Percentiles rank a stretch among this genome's conserved stretches.
These are phyloP conservation scores for Cuculus canorus DNA, from an alignment of 2,797 vertebrate genomes.

Conservation along the genomic window DNA sequence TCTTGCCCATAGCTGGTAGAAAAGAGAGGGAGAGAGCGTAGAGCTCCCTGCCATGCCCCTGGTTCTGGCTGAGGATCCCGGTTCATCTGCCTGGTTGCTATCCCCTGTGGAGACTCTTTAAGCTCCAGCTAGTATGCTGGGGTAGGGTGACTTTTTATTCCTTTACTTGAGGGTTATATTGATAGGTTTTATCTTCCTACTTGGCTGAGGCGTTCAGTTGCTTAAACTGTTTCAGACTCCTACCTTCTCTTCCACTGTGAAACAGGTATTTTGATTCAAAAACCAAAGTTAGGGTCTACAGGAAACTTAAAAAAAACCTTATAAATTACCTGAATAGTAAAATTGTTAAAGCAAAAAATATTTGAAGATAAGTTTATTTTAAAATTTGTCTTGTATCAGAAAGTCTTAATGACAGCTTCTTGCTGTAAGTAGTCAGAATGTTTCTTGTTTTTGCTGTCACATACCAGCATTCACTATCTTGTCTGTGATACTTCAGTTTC, in stretches of 20 bases:
- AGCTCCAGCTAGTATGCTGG: not conserved
- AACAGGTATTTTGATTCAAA: not conserved
- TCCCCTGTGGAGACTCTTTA: not conserved
- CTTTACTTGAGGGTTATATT: not conserved
- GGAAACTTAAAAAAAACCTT: not conserved
- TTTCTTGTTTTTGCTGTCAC: not conserved
- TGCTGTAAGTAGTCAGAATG: not conserved
- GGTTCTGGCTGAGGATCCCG: not conserved
- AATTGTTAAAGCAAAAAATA: not conserved
- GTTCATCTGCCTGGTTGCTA: accelerated
- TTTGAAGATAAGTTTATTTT: not conserved
- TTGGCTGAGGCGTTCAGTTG: not conserved
- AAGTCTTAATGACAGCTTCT: not conserved
- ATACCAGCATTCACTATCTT: not conserved
- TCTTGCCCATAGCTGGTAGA: not conserved
- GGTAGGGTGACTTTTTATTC: not conserved
- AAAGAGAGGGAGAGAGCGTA: not conserved
- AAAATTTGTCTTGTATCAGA: not conserved
- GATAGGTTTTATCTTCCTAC: not conserved
- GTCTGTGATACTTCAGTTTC: not conserved
- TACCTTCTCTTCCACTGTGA: not conserved
- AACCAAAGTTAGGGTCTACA: not conserved
- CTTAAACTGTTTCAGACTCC: not conserved
- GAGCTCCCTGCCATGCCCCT: not conserved
- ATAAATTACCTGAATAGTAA: not conserved